Percentiles rank a stretch among this genome's conserved stretches.
phyloP scores from a whole-genome alignment of 2,113 vertebrate genomes.

The Bos javanicus region DNA sequence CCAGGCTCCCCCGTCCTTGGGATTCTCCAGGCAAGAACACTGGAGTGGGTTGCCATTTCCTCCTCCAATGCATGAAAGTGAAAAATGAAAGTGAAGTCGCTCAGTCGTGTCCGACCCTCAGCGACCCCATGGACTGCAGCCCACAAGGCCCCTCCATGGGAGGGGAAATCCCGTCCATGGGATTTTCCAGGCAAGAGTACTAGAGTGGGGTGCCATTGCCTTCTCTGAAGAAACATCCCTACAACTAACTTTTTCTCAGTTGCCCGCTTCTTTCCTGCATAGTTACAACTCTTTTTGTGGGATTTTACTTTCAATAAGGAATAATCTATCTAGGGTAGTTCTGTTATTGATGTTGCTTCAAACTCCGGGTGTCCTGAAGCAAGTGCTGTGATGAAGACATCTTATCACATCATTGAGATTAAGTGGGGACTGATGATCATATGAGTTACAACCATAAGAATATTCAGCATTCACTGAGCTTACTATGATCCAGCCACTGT shows the following conservation, averaged over 20 bases:
- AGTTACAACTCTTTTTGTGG: not conserved
- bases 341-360: not conserved
- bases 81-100: no score
- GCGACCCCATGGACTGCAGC: no score
- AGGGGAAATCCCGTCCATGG: no score
- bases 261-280: not conserved
- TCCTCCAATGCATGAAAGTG: no score
- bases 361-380: not conserved
- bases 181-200: no score
- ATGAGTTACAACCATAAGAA: not conserved
- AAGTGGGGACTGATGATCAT: not conserved
- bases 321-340: not conserved
- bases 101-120: no score
- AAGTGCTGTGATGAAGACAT: not conserved
- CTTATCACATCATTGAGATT: not conserved
- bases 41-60: no score
- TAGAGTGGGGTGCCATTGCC: no score
- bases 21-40: no score
- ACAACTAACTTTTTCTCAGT: not conserved
- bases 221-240: not conserved
- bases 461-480: not conserved
- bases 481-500: not conserved
- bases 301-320: not conserved
- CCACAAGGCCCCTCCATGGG: no score
- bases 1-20: no score